Percentiles rank a stretch among this genome's conserved stretches.
These are phyloP conservation scores for Neomonachus schauinslandi DNA, from an alignment of 2,113 vertebrate species.

Conservation along the genomic window DNA sequence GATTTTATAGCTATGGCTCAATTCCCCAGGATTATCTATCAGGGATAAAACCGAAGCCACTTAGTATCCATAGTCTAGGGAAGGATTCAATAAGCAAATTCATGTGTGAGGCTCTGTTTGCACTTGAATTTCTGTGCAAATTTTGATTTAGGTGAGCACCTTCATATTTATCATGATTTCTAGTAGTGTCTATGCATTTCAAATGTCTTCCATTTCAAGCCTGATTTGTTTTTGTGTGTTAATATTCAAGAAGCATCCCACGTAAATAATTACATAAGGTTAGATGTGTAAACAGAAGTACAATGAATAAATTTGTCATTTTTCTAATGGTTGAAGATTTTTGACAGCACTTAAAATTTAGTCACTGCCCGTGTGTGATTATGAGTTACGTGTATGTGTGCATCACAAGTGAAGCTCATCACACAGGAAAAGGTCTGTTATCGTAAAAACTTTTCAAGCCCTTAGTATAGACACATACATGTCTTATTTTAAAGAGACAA, in stretches of 20 bases:
- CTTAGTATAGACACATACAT: not conserved
- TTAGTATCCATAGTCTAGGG: not conserved
- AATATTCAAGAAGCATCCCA: constrained; percentile 50
- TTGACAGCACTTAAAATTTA: constrained; percentile 1
- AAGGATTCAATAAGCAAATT: constrained; percentile 29
- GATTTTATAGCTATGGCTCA: constrained; percentile 44
- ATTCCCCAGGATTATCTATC: constrained; percentile 3
- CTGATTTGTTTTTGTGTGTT: constrained; percentile 43
- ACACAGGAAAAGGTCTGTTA: not conserved
- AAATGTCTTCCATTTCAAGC: constrained; percentile 10
- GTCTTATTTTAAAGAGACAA: not conserved
- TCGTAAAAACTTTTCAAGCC: not conserved
- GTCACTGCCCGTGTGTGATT: not conserved
- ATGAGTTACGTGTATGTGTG: not conserved
- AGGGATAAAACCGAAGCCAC: constrained; percentile 31
- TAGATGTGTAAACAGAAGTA: constrained; percentile 38
- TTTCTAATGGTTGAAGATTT: constrained; percentile 24
- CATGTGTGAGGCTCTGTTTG: not conserved
- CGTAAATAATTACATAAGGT: not conserved
- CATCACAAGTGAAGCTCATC: not conserved
- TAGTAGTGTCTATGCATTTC: not conserved
- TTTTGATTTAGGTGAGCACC: not conserved
- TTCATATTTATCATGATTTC: not conserved
- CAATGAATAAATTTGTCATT: not conserved
- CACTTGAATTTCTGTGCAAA: not conserved